Percentiles rank a stretch among this genome's conserved stretches.
These are phyloP conservation scores for Xestia ashworthii DNA, from an alignment of 2,888 invertebrate species.

Conservation along the genomic window DNA sequence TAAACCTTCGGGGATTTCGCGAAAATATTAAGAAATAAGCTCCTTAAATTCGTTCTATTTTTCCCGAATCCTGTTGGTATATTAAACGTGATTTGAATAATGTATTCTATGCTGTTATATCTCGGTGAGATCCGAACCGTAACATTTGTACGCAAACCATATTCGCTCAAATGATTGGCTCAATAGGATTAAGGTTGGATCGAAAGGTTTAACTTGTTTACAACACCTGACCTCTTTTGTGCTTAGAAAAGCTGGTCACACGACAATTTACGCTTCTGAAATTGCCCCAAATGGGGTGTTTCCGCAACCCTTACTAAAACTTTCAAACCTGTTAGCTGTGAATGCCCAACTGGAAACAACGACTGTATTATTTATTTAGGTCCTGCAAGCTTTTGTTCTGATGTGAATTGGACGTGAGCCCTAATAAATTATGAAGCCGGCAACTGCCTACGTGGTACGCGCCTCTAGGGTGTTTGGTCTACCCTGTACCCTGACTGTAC, in stretches of 20 bases:
- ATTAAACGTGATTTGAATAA: constrained; percentile 47
- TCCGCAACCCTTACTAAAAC: constrained; percentile 19
- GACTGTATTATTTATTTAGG: constrained; percentile 49
- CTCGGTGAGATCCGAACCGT: constrained; percentile 21
- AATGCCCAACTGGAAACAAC: constrained; percentile 19
- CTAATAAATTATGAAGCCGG: constrained; percentile 37
- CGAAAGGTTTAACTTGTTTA: constrained; percentile 40
- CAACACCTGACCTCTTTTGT: constrained; percentile 39
- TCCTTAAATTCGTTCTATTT: constrained; percentile 17
- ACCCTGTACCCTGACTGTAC: neutral
- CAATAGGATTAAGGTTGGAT: constrained; percentile 43
- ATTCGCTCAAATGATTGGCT: constrained; percentile 49
- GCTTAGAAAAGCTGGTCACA: constrained; percentile 28
- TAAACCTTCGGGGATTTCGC: constrained; percentile 13
- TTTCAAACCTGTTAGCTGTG: constrained; percentile 21
- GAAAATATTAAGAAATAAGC: constrained; percentile 35
- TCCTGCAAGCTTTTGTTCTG: constrained; percentile 34
- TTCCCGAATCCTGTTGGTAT: constrained; percentile 26
- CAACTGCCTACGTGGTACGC: constrained; percentile 6
- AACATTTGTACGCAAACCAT: constrained; percentile 40
- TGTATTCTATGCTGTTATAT: constrained; percentile 35
- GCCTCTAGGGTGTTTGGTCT: neutral
- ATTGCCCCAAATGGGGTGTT: constrained; percentile 23
- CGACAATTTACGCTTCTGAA: constrained; percentile 14
- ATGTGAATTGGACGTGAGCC: constrained; percentile 22